Evolutionary conservation across 2,113 vertebrate genomes (phyloP).

Genomic region (Herpetotheres cachinnans): DNA sequence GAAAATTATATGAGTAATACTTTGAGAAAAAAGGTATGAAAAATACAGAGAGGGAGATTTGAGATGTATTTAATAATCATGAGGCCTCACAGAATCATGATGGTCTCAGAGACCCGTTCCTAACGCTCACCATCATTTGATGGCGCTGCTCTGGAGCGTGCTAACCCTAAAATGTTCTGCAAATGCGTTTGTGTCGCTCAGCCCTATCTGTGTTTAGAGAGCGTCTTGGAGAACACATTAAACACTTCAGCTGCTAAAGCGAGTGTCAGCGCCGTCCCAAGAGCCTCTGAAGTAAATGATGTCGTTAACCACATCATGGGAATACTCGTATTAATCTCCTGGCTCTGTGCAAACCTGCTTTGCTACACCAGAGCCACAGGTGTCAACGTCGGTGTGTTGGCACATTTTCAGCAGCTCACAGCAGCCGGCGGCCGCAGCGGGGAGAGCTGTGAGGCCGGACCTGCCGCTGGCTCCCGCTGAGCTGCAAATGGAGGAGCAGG

Average conservation of each 20-base stretch:
- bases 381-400: background rate
- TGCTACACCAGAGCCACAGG: background rate
- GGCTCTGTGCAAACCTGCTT: background rate
- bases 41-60: conserved; percentile 3
- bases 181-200: conserved; percentile 35
- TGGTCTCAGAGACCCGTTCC: background rate
- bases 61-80: background rate
- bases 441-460: background rate
- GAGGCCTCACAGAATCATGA: background rate
- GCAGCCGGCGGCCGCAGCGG: background rate
- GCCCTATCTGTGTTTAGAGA: conserved; percentile 49
- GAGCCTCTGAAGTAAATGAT: conserved; percentile 45
- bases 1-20: conserved; percentile 60
- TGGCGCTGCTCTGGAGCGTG: background rate
- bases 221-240: conserved; percentile 45
- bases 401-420: background rate
- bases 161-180: conserved; percentile 47
- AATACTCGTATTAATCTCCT: background rate
- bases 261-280: conserved; percentile 25
- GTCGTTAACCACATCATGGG: conserved; percentile 24
- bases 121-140: fast-evolving
- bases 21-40: conserved; percentile 40
- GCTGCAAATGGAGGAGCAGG: background rate
- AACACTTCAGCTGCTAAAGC: conserved; percentile 51
- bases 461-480: background rate